Base-by-base conservation (phyloP, 2,113 vertebrate species). In the Lutjanus erythropterus region DNA sequence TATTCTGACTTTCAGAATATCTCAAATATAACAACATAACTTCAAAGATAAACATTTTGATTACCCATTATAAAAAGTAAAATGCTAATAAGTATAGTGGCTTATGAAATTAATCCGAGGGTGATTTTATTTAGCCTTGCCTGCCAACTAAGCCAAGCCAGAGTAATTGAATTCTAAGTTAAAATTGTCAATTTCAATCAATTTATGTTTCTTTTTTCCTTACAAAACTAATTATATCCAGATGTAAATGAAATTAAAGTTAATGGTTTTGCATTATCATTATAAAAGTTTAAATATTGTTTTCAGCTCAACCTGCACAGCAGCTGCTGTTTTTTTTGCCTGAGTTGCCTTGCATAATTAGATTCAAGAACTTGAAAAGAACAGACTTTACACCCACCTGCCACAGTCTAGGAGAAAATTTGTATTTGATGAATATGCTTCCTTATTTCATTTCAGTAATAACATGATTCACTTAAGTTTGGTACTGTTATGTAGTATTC, bases 121-220 rank as follows among this genome's bases (percentile, higher is more conserved):
- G 18, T 49, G 65, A 31, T 50, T 60, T 69, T 41, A 60, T 68
- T 42, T 53, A 44, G 14, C 60, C 37, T 11, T 41, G 71, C 47
- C 29, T 65, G 47, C 25, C 25, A 44, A 29, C 18, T 21, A 25
- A 64, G 35, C 23, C 58, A 56, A 46, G 18, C 67, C 46, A 46
- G n/a, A 39, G 52, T 61, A 53, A 52, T 67, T 41, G 21, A 7
- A 65, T 73, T 21, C n/a, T 3, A 23, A 47, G 41, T 47, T 35
- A 33, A 25, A 59, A 59, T 27, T 42, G 52, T 50, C 49, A 29
- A 25, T 23, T 23, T 35, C 19, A 78, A 42, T n/a, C 3, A 6
- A 64, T 41, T 60, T 19, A 42, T 15, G 9, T n/a, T 66, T 47
- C 9, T 58, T 67, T n/a, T 65, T 66, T 25, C 4, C 39, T 62